Percentiles rank a stretch among this genome's conserved stretches.
phyloP scores from a whole-genome alignment of 1,140 invertebrate genomes.

The Macrotrachela quadricornifera region DNA sequence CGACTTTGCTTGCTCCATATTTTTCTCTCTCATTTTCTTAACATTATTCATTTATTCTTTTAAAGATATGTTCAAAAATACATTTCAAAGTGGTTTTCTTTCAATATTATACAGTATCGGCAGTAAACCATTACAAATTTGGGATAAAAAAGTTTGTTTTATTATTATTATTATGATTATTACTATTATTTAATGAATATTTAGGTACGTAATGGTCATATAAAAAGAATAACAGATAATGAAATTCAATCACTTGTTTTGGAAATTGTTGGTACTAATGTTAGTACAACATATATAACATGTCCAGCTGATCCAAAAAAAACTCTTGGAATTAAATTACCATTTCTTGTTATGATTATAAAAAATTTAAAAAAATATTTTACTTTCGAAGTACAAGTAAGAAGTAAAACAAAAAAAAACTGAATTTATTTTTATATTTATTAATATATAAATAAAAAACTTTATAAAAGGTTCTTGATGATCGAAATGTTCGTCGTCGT shows the following conservation, averaged over 20 bases:
- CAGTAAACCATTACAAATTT: conserved; percentile 92
- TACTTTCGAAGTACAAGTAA: conserved; percentile 99
- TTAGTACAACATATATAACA: conserved; percentile 91
- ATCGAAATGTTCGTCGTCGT: conserved; percentile 62
- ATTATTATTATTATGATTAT: neutral
- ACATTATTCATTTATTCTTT: no score
- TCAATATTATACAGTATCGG: conserved; percentile 97
- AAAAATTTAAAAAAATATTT: conserved; percentile 99
- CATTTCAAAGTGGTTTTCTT: conserved; percentile 92
- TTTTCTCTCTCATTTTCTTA: no score
- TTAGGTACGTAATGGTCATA: conserved; percentile 84
- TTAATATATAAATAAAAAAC: no score
- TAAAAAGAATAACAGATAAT: conserved; percentile 96
- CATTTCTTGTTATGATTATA: conserved; percentile 96
- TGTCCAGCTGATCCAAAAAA: conserved; percentile 94
- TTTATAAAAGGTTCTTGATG: no score
- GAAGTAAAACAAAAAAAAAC: no score
- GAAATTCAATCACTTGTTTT: conserved; percentile 95
- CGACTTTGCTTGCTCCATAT: no score
- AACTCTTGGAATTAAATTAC: conserved; percentile 89
- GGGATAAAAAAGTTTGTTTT: conserved; percentile 75
- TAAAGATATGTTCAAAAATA: conserved; percentile 84
- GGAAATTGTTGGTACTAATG: conserved; percentile 95
- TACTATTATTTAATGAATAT: conserved; percentile 11
- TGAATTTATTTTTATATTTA: no score